These are phyloP conservation scores for Metalampra italica DNA, from an alignment of 2,888 invertebrate species.

Conservation along the genomic window DNA sequence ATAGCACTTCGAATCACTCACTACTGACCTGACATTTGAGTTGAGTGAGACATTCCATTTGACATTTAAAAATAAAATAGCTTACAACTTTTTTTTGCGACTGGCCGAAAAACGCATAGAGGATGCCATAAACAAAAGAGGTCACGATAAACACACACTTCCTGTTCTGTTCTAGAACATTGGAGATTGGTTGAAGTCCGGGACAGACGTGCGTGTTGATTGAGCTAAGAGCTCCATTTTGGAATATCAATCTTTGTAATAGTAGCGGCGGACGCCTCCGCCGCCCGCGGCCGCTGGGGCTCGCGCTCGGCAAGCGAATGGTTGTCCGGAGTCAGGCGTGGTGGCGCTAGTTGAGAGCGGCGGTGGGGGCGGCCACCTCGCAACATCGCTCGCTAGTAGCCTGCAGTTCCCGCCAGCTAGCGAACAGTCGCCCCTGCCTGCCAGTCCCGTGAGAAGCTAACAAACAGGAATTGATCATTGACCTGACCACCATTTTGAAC, in stretches of 20 bases:
- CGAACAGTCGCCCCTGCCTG: constrained; percentile 19
- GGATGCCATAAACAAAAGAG: background rate
- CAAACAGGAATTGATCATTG: constrained; percentile 30
- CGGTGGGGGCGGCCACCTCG: constrained; percentile 44
- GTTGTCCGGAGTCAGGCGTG: constrained; percentile 16
- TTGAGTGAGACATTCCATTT: too few relatives aligned
- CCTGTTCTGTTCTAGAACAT: background rate
- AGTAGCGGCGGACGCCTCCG: too few relatives aligned
- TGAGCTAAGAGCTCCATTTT: too few relatives aligned
- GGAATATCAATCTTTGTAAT: too few relatives aligned
- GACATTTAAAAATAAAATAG: too few relatives aligned
- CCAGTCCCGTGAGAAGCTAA: constrained; percentile 46
- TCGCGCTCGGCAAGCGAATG: constrained; percentile 37
- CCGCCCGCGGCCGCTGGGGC: constrained; percentile 17
- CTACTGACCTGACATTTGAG: too few relatives aligned
- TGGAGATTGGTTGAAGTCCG: constrained; percentile 2
- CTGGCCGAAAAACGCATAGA: background rate
- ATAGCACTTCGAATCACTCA: too few relatives aligned
- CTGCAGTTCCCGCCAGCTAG: background rate
- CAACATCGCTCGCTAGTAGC: constrained; percentile 9
- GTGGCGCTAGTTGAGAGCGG: constrained; percentile 17
- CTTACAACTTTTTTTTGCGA: too few relatives aligned
- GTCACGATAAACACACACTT: background rate
- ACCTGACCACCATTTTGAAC: constrained; percentile 26
- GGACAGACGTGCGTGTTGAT: too few relatives aligned